Percentiles rank a stretch among this genome's conserved stretches.
Conservation (phyloP, 2,888 invertebrate species). For the Tetramorium bicarinatum region DNA sequence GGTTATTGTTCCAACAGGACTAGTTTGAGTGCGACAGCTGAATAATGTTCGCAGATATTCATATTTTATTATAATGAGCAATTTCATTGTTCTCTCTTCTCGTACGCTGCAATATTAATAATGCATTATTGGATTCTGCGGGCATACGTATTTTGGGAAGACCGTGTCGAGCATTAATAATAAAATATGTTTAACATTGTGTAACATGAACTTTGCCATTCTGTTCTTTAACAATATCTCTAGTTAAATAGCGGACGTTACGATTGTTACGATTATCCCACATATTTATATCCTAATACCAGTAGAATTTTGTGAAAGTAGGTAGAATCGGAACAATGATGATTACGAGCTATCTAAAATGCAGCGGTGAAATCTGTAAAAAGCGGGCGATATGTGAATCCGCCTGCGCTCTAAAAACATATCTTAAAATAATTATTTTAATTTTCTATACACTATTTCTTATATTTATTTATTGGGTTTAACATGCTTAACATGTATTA, state of each 20-base stretch:
- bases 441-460: background rate
- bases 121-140: background rate
- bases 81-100: constrained; percentile 6
- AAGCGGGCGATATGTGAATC: background rate
- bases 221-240: background rate
- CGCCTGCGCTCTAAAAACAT: background rate
- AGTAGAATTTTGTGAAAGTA: constrained; percentile 39
- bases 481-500: background rate
- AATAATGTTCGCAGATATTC: background rate
- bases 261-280: constrained; percentile 5
- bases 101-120: constrained; percentile 16
- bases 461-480: background rate
- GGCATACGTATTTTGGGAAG: background rate
- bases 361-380: constrained; percentile 18
- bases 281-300: background rate
- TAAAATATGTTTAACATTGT: background rate
- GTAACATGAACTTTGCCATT: background rate
- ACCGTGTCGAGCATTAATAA: background rate
- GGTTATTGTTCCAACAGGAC: background rate
- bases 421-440: constrained; percentile 12
- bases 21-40: background rate
- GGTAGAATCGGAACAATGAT: constrained; percentile 18
- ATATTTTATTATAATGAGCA: constrained; percentile 25
- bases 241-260: background rate
- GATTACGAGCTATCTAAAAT: background rate